These are phyloP conservation scores for Sphenodon punctatus DNA, from an alignment of 2,797 vertebrate genomes.

Conservation along the genomic window DNA sequence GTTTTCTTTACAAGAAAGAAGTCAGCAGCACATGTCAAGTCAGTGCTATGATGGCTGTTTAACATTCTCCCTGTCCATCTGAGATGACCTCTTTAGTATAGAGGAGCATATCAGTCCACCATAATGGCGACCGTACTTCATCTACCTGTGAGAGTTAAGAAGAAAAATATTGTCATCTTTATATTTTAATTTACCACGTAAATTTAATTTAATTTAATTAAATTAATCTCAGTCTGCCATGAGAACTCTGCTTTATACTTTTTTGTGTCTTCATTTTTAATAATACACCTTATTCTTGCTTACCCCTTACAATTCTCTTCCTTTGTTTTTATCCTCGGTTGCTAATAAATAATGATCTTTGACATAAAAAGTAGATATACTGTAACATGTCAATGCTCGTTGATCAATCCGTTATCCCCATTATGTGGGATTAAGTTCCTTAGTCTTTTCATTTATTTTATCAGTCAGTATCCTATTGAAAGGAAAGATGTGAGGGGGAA, in stretches of 20 bases:
- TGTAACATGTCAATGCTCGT: not conserved
- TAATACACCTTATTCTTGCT: not conserved
- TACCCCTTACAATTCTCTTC: not conserved
- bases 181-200: too few relatives aligned
- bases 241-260: not conserved
- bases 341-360: not conserved
- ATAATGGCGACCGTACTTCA: not conserved
- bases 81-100: fast-evolving
- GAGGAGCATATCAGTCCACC: conserved; percentile 1
- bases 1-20: not conserved
- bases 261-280: not conserved
- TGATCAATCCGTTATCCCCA: not conserved
- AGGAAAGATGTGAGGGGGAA: too few relatives aligned
- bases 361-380: not conserved
- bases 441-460: not conserved
- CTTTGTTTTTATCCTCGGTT: not conserved
- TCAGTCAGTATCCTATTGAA: not conserved
- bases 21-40: fast-evolving
- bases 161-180: too few relatives aligned
- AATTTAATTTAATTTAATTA: too few relatives aligned
- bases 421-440: not conserved
- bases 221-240: too few relatives aligned
- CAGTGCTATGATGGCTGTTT: not conserved
- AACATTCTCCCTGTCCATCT: not conserved
- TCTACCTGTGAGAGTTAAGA: not conserved